Conservation (phyloP, 2,888 invertebrate genomes). For the Eustalomyia histrio region DNA sequence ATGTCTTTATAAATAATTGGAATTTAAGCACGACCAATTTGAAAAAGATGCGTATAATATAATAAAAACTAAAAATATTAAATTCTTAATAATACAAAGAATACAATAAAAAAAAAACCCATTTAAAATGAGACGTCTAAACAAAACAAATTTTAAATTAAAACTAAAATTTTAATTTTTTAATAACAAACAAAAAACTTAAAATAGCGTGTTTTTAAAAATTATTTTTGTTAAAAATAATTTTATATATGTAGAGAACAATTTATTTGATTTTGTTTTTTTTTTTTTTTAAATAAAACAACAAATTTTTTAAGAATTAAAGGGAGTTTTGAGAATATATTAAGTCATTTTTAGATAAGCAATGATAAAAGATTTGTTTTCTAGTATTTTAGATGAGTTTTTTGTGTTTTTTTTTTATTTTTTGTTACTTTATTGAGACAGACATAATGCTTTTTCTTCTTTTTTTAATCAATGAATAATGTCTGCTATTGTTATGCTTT, state of each 20-base stretch:
- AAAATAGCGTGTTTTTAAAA: neutral
- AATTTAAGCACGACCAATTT: slow-evolving; percentile 30
- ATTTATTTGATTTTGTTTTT: neutral
- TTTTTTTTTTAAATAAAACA: slow-evolving; percentile 57
- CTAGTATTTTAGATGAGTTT: slow-evolving; percentile 62
- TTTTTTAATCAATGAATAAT: slow-evolving; percentile 32
- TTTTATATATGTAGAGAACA: neutral
- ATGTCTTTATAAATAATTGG: slow-evolving; percentile 41
- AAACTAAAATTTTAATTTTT: slow-evolving; percentile 4
- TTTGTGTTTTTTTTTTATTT: slow-evolving; percentile 53
- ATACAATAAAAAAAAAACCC: slow-evolving; percentile 7
- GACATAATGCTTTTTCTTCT: slow-evolving; percentile 41
- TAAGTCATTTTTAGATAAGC: slow-evolving; percentile 23
- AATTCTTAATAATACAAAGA: slow-evolving; percentile 27
- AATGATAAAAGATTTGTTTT: slow-evolving; percentile 42
- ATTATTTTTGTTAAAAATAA: neutral
- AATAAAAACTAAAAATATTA: slow-evolving; percentile 39
- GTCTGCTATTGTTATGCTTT: slow-evolving; percentile 33
- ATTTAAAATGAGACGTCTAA: neutral
- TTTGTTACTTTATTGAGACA: slow-evolving; percentile 62
- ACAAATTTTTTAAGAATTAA: slow-evolving; percentile 3
- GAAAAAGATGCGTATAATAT: neutral
- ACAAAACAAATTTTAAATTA: slow-evolving; percentile 22
- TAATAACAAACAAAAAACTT: slow-evolving; percentile 6
- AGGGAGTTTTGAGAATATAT: slow-evolving; percentile 6